Percentiles rank a stretch among this genome's conserved stretches.
These are phyloP conservation scores for Sphecodes monilicornis DNA, from an alignment of 2,888 invertebrate species.

Conservation along the genomic window DNA sequence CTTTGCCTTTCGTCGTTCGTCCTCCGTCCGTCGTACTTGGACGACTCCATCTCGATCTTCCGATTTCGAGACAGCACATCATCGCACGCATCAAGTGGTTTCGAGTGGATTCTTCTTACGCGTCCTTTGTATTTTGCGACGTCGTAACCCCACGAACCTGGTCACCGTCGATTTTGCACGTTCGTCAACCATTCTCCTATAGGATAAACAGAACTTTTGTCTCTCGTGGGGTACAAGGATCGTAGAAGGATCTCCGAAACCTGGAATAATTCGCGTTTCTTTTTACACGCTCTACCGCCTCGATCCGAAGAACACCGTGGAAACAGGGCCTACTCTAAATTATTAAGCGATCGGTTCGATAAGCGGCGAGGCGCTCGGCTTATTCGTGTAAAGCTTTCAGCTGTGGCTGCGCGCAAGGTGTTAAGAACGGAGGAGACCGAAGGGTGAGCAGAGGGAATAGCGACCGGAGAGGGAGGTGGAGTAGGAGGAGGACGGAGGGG, in stretches of 20 bases:
- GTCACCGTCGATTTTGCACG: too few species aligned
- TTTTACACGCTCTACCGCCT: too few species aligned
- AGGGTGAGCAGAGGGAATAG: background rate
- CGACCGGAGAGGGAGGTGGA: background rate
- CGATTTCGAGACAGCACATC: background rate
- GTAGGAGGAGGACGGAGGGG: conserved; percentile 31
- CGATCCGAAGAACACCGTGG: background rate
- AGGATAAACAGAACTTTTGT: too few species aligned
- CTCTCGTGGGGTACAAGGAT: too few species aligned
- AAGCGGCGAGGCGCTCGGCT: background rate
- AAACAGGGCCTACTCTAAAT: background rate
- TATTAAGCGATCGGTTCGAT: background rate
- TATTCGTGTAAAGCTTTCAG: background rate
- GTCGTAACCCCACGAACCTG: too few species aligned
- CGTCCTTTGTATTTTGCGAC: too few species aligned
- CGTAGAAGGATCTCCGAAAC: too few species aligned
- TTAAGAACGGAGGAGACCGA: background rate
- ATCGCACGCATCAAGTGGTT: too few species aligned
- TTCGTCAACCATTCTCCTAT: too few species aligned
- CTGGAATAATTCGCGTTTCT: too few species aligned
- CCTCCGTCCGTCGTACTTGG: background rate
- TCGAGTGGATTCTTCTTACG: too few species aligned
- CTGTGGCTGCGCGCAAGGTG: background rate
- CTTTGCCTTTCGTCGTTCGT: background rate
- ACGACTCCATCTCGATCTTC: background rate